phyloP scores from a whole-genome alignment of 2,888 invertebrate genomes.

The Exephanes ischioxanthus region DNA sequence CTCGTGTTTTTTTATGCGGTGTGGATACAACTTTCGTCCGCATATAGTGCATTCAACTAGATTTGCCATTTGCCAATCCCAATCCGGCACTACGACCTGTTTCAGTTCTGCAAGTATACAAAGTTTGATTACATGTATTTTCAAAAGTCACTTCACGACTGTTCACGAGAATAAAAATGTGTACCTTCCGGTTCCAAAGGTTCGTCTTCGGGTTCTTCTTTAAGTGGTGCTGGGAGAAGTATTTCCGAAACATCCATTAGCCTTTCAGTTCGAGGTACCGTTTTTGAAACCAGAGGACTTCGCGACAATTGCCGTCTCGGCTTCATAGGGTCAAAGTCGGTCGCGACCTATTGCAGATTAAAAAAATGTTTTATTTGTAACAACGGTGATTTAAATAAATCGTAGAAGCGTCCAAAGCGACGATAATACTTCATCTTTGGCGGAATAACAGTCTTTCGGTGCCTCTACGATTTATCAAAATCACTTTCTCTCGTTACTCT shows the following conservation, averaged over 20 bases:
- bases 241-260: slow-evolving; percentile 25
- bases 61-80: slow-evolving; percentile 49
- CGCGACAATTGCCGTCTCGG: slow-evolving; percentile 56
- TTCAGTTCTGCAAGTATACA: slow-evolving; percentile 46
- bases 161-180: background rate
- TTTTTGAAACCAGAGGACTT: slow-evolving; percentile 23
- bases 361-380: background rate
- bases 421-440: too few species aligned
- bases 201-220: slow-evolving; percentile 26
- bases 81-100: slow-evolving; percentile 38
- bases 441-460: too few species aligned
- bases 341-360: background rate
- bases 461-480: too few species aligned
- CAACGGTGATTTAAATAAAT: too few species aligned
- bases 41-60: slow-evolving; percentile 50
- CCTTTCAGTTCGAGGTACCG: background rate
- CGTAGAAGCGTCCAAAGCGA: too few species aligned
- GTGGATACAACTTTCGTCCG: slow-evolving; percentile 42
- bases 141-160: background rate
- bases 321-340: slow-evolving; percentile 54
- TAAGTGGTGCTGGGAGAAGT: slow-evolving; percentile 24
- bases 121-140: background rate
- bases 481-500: too few species aligned
- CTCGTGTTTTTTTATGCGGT: slow-evolving; percentile 57
- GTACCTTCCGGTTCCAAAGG: background rate